A percentile compares a stretch with the other conserved stretches of the same genome.
Conservation (phyloP, 2,113 vertebrate genomes). For the Chionodraco myersi region DNA sequence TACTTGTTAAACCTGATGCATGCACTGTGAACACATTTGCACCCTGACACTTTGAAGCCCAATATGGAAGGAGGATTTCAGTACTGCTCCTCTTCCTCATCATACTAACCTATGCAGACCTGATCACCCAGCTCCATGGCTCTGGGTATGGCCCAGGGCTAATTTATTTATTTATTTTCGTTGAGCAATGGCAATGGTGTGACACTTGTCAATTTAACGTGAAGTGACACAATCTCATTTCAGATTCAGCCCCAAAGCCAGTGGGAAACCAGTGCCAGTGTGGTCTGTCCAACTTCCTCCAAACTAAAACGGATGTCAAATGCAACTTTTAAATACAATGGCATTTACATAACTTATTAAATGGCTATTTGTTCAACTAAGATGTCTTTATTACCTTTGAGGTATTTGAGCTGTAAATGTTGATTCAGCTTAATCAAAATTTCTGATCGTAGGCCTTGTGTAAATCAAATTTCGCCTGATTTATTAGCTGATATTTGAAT, state of each 20-base stretch:
- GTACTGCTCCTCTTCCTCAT: slow-evolving; percentile 46
- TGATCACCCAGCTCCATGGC: slow-evolving; percentile 35
- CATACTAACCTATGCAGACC: slow-evolving; percentile 34
- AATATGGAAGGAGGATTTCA: slow-evolving; percentile 79
- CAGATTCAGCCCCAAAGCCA: slow-evolving; percentile 47
- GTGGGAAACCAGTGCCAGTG: slow-evolving; percentile 30
- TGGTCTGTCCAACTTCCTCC: slow-evolving; percentile 40
- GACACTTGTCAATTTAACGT: slow-evolving; percentile 60
- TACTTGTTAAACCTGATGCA: slow-evolving; percentile 81
- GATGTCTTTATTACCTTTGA: slow-evolving; percentile 46
- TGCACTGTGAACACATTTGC: slow-evolving; percentile 83
- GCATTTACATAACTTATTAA: slow-evolving; percentile 55
- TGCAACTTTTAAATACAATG: slow-evolving; percentile 48
- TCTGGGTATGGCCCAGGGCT: slow-evolving; percentile 14
- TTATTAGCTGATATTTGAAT: slow-evolving; percentile 61
- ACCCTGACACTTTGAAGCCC: slow-evolving; percentile 83
- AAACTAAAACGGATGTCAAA: slow-evolving; percentile 46
- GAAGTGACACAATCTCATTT: slow-evolving; percentile 63
- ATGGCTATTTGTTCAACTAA: slow-evolving; percentile 52
- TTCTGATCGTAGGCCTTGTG: slow-evolving; percentile 4
- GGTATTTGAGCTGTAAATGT: slow-evolving; percentile 50
- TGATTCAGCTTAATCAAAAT: slow-evolving; percentile 57
- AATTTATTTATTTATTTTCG: neutral
- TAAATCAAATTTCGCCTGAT: slow-evolving; percentile 54
- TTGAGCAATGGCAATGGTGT: slow-evolving; percentile 39